Evolutionary conservation across 2,797 vertebrate species (phyloP).

Genomic region (Takifugu rubripes): DNA sequence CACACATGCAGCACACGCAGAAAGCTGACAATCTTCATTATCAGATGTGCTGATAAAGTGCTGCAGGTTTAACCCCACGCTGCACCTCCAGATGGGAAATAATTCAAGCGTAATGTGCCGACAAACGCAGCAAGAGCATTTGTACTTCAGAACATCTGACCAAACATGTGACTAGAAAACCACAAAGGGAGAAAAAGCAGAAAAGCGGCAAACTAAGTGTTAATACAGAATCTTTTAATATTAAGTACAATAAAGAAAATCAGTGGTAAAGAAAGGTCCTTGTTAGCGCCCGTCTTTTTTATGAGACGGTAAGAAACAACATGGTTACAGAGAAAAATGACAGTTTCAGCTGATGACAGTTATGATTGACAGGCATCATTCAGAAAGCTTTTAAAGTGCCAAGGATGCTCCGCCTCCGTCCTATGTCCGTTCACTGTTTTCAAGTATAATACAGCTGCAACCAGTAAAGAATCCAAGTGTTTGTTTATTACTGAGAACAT

Average conservation of each 20-base stretch:
- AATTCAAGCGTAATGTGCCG: no score
- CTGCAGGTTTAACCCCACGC: no score
- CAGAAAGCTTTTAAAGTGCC: constrained; percentile 61
- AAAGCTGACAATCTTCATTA: no score
- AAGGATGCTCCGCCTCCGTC: constrained; percentile 29
- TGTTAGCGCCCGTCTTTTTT: constrained; percentile 40
- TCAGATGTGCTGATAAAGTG: no score
- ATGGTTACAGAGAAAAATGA: neutral
- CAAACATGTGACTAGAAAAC: no score
- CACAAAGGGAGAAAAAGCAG: neutral
- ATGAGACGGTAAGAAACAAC: constrained; percentile 33
- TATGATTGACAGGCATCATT: constrained; percentile 38
- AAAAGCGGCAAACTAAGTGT: constrained; percentile 27
- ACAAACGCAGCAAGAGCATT: no score
- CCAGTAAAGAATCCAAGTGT: constrained; percentile 33
- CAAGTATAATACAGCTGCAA: constrained; percentile 38
- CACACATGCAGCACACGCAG: no score
- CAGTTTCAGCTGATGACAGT: constrained; percentile 5
- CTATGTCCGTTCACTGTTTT: constrained; percentile 39
- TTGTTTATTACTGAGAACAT: constrained; percentile 45
- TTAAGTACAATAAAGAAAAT: constrained; percentile 72
- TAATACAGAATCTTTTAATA: constrained; percentile 71
- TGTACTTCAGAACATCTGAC: no score
- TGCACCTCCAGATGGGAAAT: no score
- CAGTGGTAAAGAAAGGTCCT: constrained; percentile 52